Percentiles rank a stretch among this genome's conserved stretches.
phyloP scores from a whole-genome alignment of 2,113 vertebrate species.

The Sorex araneus region DNA sequence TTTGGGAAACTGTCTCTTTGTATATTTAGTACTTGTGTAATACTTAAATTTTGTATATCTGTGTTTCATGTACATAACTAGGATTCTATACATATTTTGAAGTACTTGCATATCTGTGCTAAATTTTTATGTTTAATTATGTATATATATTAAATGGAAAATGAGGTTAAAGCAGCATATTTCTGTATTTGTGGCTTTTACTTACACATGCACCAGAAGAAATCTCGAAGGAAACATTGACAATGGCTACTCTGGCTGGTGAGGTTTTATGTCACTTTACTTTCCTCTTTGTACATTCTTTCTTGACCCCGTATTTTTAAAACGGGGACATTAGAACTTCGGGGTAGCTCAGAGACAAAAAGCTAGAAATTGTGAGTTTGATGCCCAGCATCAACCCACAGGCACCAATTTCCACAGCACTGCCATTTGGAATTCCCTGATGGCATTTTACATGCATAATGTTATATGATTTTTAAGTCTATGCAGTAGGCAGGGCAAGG shows the following conservation, averaged over 20 bases:
- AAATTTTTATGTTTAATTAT: conserved; percentile 7
- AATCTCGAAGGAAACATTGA: background rate
- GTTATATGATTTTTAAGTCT: conserved; percentile 6
- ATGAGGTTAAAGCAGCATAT: background rate
- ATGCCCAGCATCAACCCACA: no score
- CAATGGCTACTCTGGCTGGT: background rate
- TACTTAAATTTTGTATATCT: conserved; percentile 28
- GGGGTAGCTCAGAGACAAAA: no score
- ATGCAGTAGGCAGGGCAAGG: background rate
- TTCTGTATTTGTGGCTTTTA: background rate
- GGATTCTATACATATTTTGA: conserved; percentile 21
- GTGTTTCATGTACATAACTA: conserved; percentile 12
- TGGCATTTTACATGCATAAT: background rate
- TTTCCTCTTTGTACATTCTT: conserved; percentile 14
- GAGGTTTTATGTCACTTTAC: background rate
- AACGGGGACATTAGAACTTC: background rate
- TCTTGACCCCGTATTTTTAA: background rate
- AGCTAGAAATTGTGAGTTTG: no score
- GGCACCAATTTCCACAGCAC: no score
- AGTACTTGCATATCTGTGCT: background rate
- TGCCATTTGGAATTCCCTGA: no score
- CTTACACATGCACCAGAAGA: background rate
- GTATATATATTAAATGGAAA: conserved; percentile 37
- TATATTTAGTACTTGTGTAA: background rate
- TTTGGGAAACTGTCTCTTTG: conserved; percentile 20